Base-by-base conservation (phyloP, 1,140 invertebrate genomes). In the Aphelenchoides fujianensis region DNA sequence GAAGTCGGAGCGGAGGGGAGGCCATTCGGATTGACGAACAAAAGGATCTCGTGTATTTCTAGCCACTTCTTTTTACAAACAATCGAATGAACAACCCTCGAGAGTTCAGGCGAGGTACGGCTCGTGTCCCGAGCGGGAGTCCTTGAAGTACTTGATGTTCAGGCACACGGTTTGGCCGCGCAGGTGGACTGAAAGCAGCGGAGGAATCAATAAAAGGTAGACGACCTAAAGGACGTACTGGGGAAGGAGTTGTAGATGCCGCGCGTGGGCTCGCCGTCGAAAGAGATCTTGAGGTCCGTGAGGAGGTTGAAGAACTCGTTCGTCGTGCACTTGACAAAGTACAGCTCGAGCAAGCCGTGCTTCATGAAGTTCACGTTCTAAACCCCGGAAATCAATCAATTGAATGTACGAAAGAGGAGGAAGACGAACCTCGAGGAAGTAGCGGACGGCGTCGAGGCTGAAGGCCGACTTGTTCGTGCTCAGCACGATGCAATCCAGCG, bases 141-240 rank as follows among this genome's bases (percentile, higher is more conserved):
- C 55, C 5, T 5, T 7, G 41, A 59, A 59, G 55, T 59, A 59
- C 19, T 59, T 59, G 55, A 59, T 59, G 55, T 59, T 59, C 23
- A 59, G 5, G 23, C 55, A 59, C 28, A 59, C 55, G 23, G 27
- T 5, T 19, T 59, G 28, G 5, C 55, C 55, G 28, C 55, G 55
- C 5, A 59, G 55, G 23, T 7, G 28, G 34, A 59, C 41, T 48
- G 23, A n/a, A 48, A 48, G 12, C 12, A 48, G 12, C 23, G 41
- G 41, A 48, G 23, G 12, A 48, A 48, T 48, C 41, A 48, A 48
- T 48, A 16, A 12, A 48, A n/a, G n/a, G n/a, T n/a, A n/a, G n/a
- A 48, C 12, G 23, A 48, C 41, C 41, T 23, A 48, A n/a, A 48
- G 12, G 12, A 48, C 41, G 12, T 23, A 48, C 41, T 5, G 5